phyloP scores from a whole-genome alignment of 2,888 invertebrate species.

The Megaustenia siamemsis region DNA sequence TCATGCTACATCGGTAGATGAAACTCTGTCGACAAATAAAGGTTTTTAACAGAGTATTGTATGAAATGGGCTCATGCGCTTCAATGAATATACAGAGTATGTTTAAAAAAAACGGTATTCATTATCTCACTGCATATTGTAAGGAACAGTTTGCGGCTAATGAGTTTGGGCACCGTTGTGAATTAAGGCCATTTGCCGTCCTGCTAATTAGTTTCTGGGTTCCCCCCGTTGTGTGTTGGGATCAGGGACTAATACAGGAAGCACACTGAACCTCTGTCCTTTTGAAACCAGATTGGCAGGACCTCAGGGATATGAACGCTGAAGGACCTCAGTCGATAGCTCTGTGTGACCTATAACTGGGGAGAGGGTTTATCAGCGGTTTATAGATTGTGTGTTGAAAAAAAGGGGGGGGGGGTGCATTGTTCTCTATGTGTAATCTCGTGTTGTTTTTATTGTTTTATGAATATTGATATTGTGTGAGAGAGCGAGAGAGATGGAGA shows the following conservation, averaged over 20 bases:
- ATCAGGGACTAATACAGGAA: background rate
- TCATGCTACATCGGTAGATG: too few species aligned
- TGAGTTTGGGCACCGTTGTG: background rate
- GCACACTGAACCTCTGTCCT: background rate
- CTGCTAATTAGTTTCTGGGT: background rate
- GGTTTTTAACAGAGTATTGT: too few species aligned
- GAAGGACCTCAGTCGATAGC: background rate
- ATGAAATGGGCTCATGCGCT: too few species aligned
- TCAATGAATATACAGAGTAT: too few species aligned
- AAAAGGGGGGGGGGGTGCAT: background rate
- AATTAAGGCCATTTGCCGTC: background rate
- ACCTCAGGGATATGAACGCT: background rate
- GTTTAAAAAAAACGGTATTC: background rate
- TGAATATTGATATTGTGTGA: too few species aligned
- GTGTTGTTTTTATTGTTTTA: too few species aligned
- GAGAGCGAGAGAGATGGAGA: background rate
- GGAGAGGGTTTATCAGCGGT: background rate
- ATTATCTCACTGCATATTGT: background rate
- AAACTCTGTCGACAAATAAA: too few species aligned
- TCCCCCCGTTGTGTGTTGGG: background rate
- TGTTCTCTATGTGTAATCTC: background rate
- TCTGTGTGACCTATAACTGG: background rate
- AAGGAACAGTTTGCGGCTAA: background rate
- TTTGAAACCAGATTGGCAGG: background rate
- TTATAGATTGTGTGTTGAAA: background rate